These are phyloP conservation scores for Parotia lawesii DNA, from an alignment of 2,113 vertebrate species.

Conservation along the genomic window DNA sequence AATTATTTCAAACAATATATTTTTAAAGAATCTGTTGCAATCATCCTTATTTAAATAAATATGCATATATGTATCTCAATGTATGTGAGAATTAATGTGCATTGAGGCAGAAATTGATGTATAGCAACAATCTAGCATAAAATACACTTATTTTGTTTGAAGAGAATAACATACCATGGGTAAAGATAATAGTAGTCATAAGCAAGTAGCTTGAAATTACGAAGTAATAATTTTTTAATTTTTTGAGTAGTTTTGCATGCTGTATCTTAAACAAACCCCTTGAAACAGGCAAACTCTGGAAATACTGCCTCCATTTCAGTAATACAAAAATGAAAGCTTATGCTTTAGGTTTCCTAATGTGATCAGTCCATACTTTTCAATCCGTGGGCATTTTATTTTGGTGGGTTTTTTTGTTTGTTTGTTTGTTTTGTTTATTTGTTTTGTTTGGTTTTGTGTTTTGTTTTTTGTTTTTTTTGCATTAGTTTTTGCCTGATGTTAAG, in stretches of 20 bases:
- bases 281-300: not conserved
- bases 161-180: not conserved
- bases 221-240: not conserved
- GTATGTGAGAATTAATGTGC: not conserved
- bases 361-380: not conserved
- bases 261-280: not conserved
- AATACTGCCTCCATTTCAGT: not conserved
- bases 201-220: not conserved
- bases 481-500: not conserved
- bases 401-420: too few species aligned
- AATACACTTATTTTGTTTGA: not conserved
- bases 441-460: not conserved
- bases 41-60: not conserved
- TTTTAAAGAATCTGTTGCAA: not conserved
- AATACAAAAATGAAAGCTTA: not conserved
- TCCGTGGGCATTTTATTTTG: not conserved
- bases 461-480: not conserved
- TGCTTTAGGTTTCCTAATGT: not conserved
- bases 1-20: not conserved
- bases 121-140: not conserved
- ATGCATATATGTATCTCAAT: not conserved
- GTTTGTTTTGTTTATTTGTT: not conserved
- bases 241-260: not conserved
- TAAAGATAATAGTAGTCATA: not conserved
- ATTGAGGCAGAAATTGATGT: not conserved